Evolutionary conservation across 2,888 invertebrate species (phyloP), one percentile per base, ranked within the genome.

Genomic region (Drosophila hawaiiensis): DNA sequence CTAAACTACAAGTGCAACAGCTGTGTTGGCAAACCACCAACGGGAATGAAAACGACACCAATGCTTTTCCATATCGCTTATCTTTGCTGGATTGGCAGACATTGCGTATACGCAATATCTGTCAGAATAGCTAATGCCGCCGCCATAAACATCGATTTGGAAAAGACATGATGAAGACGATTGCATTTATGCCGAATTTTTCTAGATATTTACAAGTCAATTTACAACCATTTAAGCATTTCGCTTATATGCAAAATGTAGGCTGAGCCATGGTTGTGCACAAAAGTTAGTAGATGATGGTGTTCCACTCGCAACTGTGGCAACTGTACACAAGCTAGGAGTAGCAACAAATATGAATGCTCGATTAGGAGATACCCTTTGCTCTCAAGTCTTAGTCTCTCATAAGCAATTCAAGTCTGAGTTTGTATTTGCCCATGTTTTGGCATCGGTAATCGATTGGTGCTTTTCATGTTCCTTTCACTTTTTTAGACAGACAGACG

Each of bases 41-140:
- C 16, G 16, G 1, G 47, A 25, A 25, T 29, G 47, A 37, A 35
- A 52, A n/a, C n/a, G 31, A 39, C 19, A 19, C 2, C 22, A 22
- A 25, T 29, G 14, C 33, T 43, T 7, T n/a, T 28, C n/a, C 22
- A 12, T 19, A 22, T 22, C 50, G 39, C 29, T 43, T 65, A 47
- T 55, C 39, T 22, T 14, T 35, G 49, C 47, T 55, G 4, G 25
- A 43, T 31, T 22, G 55, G 31, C 49, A 28, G 12, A 35, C 39
- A 28, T 59, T 68, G 47, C 78, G 68, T 68, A 69, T 79, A 58
- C 69, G 55, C 29, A 53, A 67, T 54, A 64, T 58, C 70, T 75
- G 67, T 47, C 68, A 69, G 63, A 66, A 63, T 59, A 16, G 39
- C 14, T 14, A 56, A 6, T 7, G 28, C 12, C 31, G 4, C 4